phyloP scores from a whole-genome alignment of 1,140 invertebrate species.

The Cecropterus lyciades region DNA sequence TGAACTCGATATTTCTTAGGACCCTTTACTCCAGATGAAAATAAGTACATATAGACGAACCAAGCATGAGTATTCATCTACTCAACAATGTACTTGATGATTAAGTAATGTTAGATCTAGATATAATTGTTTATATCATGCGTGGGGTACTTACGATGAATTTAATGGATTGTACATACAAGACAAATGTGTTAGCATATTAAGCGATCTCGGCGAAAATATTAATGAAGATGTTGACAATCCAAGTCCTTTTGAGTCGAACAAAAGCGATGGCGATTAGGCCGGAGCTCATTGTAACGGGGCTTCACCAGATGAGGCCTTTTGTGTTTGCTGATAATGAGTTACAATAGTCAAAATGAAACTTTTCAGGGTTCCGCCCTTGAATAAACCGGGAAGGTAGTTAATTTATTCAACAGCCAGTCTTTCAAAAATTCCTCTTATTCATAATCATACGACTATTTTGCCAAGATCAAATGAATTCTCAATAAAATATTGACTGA shows the following conservation, averaged over 20 bases:
- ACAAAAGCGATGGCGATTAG: conserved; percentile 67
- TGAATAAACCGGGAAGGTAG: conserved; percentile 29
- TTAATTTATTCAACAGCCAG: conserved; percentile 14
- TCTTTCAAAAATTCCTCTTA: background rate
- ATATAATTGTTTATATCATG: background rate
- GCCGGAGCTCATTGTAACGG: conserved; percentile 60
- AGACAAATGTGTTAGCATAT: conserved; percentile 48
- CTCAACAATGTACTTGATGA: background rate
- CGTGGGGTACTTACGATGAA: background rate
- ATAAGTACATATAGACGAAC: background rate
- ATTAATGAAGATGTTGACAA: conserved; percentile 78
- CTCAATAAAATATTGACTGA: too few relatives aligned
- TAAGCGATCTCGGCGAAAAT: conserved; percentile 54
- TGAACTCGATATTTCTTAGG: conserved; percentile 40
- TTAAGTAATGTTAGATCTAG: background rate
- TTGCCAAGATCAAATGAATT: too few relatives aligned
- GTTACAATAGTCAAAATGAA: conserved; percentile 72
- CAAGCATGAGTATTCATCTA: background rate
- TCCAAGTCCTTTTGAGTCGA: conserved; percentile 57
- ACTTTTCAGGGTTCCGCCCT: conserved; percentile 51
- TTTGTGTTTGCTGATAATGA: conserved; percentile 71
- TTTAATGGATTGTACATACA: conserved; percentile 1
- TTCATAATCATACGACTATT: background rate
- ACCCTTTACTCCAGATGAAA: too few relatives aligned
- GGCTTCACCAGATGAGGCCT: conserved; percentile 64